These are phyloP conservation scores for Zaprionus tsacasi DNA, from an alignment of 1,140 invertebrate species.

Conservation along the genomic window DNA sequence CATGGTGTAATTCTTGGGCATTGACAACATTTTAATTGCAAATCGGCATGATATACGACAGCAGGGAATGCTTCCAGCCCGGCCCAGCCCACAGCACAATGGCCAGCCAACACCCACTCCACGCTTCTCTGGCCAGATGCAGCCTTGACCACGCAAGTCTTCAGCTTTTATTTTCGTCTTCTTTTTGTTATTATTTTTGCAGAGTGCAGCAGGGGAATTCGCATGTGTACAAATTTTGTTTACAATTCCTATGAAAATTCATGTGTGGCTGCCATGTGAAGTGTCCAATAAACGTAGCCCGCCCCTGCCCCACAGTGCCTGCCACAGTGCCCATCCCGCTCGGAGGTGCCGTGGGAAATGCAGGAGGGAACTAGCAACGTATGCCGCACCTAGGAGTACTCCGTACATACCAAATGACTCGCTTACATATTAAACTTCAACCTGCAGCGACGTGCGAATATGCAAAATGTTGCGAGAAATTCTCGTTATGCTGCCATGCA, in stretches of 20 bases:
- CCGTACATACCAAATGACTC: constrained; percentile 31
- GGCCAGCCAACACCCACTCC: background rate
- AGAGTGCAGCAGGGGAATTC: background rate
- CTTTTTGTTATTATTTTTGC: constrained; percentile 7
- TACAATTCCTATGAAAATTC: constrained; percentile 47
- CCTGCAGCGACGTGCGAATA: constrained; percentile 14
- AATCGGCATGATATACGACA: constrained; percentile 57
- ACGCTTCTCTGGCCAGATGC: background rate
- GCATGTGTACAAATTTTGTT: constrained; percentile 5
- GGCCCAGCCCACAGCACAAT: constrained; percentile 8
- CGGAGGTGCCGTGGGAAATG: constrained; percentile 27
- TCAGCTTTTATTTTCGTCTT: background rate
- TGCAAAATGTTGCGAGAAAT: constrained; percentile 13
- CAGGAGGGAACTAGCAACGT: constrained; percentile 2
- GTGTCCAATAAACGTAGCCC: constrained; percentile 67
- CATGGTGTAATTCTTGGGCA: constrained; percentile 43
- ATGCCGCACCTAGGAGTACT: constrained; percentile 17
- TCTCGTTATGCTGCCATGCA: background rate
- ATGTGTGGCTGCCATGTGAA: constrained; percentile 48
- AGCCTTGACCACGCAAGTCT: constrained; percentile 30
- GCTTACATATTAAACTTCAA: constrained; percentile 31
- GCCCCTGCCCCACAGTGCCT: background rate
- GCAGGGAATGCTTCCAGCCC: constrained; percentile 5
- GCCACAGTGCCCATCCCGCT: background rate
- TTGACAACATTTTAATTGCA: constrained; percentile 76